A percentile compares a stretch with the other conserved stretches of the same genome.
These are phyloP conservation scores for Latrodectus geometricus DNA, from an alignment of 1,140 invertebrate species.

Conservation along the genomic window DNA sequence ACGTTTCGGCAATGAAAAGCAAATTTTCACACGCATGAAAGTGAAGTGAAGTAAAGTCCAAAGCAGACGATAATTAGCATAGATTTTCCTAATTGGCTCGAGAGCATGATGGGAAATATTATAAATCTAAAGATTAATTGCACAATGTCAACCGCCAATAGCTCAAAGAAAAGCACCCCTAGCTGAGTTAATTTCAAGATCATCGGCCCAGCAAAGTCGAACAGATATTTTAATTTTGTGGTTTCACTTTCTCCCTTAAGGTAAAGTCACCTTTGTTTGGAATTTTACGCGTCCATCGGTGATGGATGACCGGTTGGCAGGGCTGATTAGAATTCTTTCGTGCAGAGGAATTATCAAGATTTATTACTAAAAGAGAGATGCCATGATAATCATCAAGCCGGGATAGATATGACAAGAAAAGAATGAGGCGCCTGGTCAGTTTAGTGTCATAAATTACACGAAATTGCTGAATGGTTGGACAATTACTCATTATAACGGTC, in stretches of 20 bases:
- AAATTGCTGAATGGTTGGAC: neutral
- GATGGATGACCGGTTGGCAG: neutral
- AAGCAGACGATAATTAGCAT: too few species aligned
- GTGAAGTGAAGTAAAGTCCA: too few species aligned
- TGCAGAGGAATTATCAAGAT: neutral
- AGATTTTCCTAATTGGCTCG: too few species aligned
- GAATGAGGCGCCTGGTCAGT: neutral
- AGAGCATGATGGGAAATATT: too few species aligned
- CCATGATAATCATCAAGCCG: neutral
- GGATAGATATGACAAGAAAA: neutral
- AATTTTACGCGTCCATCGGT: neutral
- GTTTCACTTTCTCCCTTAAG: neutral
- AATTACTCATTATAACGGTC: neutral
- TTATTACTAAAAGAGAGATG: neutral
- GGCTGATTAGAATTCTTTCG: neutral
- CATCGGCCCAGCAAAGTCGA: neutral
- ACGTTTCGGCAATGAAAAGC: too few species aligned
- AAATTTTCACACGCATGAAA: too few species aligned
- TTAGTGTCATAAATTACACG: neutral
- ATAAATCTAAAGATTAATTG: neutral
- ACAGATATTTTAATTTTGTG: neutral
- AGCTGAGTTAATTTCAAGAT: neutral
- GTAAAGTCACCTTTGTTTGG: neutral
- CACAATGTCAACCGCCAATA: neutral
- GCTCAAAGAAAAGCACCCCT: neutral